Evolutionary conservation across 2,797 vertebrate species (phyloP), one percentile per base, ranked within the genome.

Genomic region (Hoplostethus mediterraneus): DNA sequence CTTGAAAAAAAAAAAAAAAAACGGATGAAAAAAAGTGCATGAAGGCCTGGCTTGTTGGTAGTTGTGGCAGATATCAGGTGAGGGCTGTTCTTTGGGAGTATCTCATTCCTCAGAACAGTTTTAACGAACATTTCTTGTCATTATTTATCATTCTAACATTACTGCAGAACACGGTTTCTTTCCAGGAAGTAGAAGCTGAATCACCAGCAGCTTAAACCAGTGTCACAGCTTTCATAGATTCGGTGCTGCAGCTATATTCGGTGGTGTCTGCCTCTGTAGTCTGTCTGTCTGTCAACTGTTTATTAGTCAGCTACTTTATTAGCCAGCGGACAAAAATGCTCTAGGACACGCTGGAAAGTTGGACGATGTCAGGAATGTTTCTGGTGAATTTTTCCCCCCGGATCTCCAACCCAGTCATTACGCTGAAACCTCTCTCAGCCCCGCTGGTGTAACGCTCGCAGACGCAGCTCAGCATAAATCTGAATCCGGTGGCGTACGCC

Each of bases 221-320:
- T 72, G 71, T 56, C 60, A 61, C 33, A 49, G 75, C 76, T 69
- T 40, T 62, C 79, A 36, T 63, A 11, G 54, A 67, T 58, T 53
- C 63, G 16, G 21, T 21, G 21, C 73, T 80, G 79, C 81, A 85
- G 84, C 83, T 89, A 63, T n/a, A 0, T 69, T 87, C 64, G 42
- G 57, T 63, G 60, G 54, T 69, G 33, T 9, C 73, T 58, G 54
- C 55, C 73, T 77, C 52, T 67, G 77, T 76, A 84, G 78, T 21
- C 80, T 45, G 73, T 17, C 51, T 57, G 40, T 80, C 79, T 78
- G 85, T 90, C 89, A 86, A 69, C 86, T 81, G 77, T 87, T 86
- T 90, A 85, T 91, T 88, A 89, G 84, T 91, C 90, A 89, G 59
- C 79, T 56, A 55, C 78, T 87, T 80, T 87, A 88, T 90, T 88